Conservation (phyloP, 92 coral and sea anemone genomes). For the Metridium senile region DNA sequence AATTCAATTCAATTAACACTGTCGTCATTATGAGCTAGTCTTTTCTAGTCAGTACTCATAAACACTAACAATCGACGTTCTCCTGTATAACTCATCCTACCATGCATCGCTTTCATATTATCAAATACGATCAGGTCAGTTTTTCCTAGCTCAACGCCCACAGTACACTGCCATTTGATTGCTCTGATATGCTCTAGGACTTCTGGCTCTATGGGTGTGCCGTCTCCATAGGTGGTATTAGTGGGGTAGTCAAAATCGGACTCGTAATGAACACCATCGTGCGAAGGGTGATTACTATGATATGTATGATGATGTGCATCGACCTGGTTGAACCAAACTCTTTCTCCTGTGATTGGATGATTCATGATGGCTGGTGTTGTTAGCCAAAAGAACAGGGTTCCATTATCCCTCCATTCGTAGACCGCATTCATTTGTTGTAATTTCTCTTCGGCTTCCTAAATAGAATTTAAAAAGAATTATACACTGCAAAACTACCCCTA, state of each 20-base stretch:
- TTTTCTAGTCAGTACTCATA: conserved; percentile 30
- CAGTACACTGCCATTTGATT: conserved; percentile 56
- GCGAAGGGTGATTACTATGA: conserved; percentile 29
- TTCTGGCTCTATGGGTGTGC: conserved; percentile 55
- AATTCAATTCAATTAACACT: too few relatives aligned
- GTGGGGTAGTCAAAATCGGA: conserved; percentile 47
- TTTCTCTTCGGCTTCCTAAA: conserved; percentile 53
- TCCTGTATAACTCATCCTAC: conserved; percentile 55
- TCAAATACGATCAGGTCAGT: conserved; percentile 60
- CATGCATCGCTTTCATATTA: conserved; percentile 63
- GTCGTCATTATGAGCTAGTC: neutral
- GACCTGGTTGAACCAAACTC: conserved; percentile 54
- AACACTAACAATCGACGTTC: conserved; percentile 42
- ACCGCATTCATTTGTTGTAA: conserved; percentile 33
- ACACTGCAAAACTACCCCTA: too few relatives aligned
- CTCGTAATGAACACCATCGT: conserved; percentile 19
- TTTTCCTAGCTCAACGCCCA: conserved; percentile 55
- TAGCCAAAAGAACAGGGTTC: conserved; percentile 44
- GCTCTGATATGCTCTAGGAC: conserved; percentile 67
- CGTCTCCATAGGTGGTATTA: conserved; percentile 63
- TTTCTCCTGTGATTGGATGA: conserved; percentile 61
- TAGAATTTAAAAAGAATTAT: too few relatives aligned
- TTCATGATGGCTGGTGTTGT: conserved; percentile 32
- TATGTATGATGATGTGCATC: conserved; percentile 31
- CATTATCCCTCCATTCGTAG: conserved; percentile 49